Conservation (phyloP, 2,888 invertebrate species). For the Cephalotes varians region DNA sequence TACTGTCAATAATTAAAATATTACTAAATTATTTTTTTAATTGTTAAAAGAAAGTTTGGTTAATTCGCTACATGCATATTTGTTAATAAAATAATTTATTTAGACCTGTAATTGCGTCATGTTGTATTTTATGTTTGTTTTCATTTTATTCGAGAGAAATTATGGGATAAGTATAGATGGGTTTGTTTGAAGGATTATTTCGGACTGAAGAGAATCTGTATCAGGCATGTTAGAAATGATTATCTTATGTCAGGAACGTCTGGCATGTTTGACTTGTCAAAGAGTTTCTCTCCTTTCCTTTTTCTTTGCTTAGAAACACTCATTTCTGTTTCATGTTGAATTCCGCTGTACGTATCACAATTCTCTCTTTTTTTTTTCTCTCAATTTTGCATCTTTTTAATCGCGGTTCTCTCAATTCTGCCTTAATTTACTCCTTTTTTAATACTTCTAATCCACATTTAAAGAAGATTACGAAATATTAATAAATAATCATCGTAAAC, state of each 20-base stretch:
- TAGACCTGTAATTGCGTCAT: neutral
- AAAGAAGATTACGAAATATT: neutral
- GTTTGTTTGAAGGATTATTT: neutral
- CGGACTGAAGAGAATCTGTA: neutral
- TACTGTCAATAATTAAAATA: neutral
- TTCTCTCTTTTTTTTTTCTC: neutral
- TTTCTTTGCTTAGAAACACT: neutral
- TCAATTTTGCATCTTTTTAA: neutral
- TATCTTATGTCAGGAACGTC: neutral
- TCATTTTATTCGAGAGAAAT: neutral
- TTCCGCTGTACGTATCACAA: neutral
- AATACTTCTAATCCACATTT: neutral
- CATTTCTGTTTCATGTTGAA: conserved; percentile 2
- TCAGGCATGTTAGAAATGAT: neutral
- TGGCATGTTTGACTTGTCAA: conserved; percentile 11
- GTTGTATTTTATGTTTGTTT: neutral
- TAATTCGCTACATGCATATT: neutral
- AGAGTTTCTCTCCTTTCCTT: neutral
- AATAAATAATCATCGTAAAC: neutral
- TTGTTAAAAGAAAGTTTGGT: neutral
- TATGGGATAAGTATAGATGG: neutral
- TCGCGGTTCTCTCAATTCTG: neutral
- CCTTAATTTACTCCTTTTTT: neutral
- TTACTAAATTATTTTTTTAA: neutral
- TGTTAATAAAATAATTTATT: neutral